phyloP scores from a whole-genome alignment of 2,888 invertebrate species.

The Parascotia fuliginaria region DNA sequence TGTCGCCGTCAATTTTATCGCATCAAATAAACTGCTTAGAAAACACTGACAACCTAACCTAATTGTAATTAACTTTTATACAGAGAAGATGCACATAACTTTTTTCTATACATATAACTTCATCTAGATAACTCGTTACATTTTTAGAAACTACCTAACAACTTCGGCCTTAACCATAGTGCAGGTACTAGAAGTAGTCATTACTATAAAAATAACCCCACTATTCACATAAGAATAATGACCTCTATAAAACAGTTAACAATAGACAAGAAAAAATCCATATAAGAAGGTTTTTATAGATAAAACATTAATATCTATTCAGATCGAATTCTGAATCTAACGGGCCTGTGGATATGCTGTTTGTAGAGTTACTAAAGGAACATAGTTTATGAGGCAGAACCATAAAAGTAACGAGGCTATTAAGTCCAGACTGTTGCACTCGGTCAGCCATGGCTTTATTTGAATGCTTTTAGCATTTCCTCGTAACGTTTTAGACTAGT shows the following conservation, averaged over 20 bases:
- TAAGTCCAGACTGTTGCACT: slow-evolving; percentile 53
- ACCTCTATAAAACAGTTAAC: not conserved
- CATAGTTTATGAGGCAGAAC: slow-evolving; percentile 55
- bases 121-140: too few relatives aligned
- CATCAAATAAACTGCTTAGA: too few relatives aligned
- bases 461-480: slow-evolving; percentile 40
- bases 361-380: slow-evolving; percentile 32
- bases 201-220: not conserved
- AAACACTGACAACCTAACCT: too few relatives aligned
- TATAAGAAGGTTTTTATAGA: slow-evolving; percentile 8
- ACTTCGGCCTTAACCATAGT: too few relatives aligned
- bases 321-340: slow-evolving; percentile 19
- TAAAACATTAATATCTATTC: slow-evolving; percentile 27
- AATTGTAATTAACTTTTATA: too few relatives aligned
- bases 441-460: slow-evolving; percentile 49
- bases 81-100: too few relatives aligned
- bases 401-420: slow-evolving; percentile 55
- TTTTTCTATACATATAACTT: too few relatives aligned
- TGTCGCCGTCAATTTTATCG: too few relatives aligned
- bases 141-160: too few relatives aligned
- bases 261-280: not conserved
- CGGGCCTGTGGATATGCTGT: slow-evolving; percentile 22
- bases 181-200: too few relatives aligned
- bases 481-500: not conserved
- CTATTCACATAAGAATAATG: not conserved